Base-by-base conservation (phyloP, 2,888 invertebrate species). In the Drosophila atripex region DNA sequence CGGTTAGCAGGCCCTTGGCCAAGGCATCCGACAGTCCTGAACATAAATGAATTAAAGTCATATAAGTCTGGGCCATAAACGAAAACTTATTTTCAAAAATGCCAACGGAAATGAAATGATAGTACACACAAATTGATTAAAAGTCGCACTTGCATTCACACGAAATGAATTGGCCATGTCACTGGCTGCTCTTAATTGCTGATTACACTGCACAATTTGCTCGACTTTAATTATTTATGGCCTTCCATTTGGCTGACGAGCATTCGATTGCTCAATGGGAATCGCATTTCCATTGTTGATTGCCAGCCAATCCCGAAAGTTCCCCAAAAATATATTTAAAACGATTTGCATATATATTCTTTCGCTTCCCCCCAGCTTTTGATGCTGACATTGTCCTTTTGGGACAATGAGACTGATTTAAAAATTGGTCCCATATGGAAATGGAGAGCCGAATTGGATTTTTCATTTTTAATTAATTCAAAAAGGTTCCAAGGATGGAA, bases 11-110 rank as follows among this genome's bases (percentile, higher is more conserved):
- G 35, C 95, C 95, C 91, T 94, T 94, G 23, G 96, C 94, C 68
- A 96, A 93, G 18, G 95, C 95, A 91, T 95, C 95, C 75, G 95
- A 93, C 56, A 95, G 92, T 72, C 94, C 95, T 96, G 51, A 16
- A 60, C 51, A 50, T 32, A n/a, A 12, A 11, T 18, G 35, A 32
- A 25, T 23, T 39, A 38, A 43, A 50, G 14, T n/a, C 25, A 16
- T 3, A 8, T 39, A 6, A 41, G 9, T 41, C 30, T 30, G 43
- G 32, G 32, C 23, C 23, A 7, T 38, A 32, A 4, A 3, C 28
- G 23, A 46, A 64, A 51, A 47, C 14, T 52, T 60, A 47, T 61
- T 74, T 58, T 28, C 66, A 55, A 55, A 66, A 55, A 61, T 63
- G 49, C 43, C 45, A 50, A 39, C 56, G 82, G 75, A 78, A 75